Percentiles rank a stretch among this genome's conserved stretches.
phyloP scores from a whole-genome alignment of 2,113 vertebrate species.

The Lepidothrix coronata region DNA sequence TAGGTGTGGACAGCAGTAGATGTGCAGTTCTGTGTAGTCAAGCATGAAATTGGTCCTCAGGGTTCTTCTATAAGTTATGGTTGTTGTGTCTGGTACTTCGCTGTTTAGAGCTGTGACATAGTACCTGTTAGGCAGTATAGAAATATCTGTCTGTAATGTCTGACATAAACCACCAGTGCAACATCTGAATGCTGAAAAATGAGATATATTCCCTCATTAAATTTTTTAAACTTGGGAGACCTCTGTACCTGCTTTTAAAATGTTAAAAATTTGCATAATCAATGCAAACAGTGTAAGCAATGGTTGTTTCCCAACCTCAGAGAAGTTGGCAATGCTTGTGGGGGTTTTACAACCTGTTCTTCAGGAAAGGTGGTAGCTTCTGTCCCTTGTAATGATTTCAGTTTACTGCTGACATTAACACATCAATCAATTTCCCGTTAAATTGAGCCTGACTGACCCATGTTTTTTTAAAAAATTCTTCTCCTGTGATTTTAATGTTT shows the following conservation, averaged over 20 bases:
- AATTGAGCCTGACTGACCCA: background rate
- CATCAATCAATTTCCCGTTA: background rate
- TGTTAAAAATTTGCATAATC: background rate
- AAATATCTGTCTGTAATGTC: background rate
- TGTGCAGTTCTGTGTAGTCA: background rate
- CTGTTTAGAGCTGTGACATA: background rate
- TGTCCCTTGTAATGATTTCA: background rate
- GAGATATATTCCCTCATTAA: background rate
- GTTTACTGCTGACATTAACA: background rate
- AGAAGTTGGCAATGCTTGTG: background rate
- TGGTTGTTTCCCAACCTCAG: background rate
- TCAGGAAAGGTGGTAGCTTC: background rate
- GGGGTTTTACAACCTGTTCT: background rate
- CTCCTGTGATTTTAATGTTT: background rate
- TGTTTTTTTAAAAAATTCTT: background rate
- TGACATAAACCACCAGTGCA: background rate
- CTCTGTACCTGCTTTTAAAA: background rate
- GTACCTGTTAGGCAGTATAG: background rate
- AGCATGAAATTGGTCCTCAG: background rate
- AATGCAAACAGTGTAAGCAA: background rate
- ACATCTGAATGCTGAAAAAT: background rate
- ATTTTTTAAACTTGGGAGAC: background rate
- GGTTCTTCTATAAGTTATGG: background rate
- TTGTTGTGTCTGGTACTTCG: background rate
- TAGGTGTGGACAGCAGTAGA: background rate